These are phyloP conservation scores for Tetramorium bicarinatum DNA, from an alignment of 2,888 invertebrate genomes.

Conservation along the genomic window DNA sequence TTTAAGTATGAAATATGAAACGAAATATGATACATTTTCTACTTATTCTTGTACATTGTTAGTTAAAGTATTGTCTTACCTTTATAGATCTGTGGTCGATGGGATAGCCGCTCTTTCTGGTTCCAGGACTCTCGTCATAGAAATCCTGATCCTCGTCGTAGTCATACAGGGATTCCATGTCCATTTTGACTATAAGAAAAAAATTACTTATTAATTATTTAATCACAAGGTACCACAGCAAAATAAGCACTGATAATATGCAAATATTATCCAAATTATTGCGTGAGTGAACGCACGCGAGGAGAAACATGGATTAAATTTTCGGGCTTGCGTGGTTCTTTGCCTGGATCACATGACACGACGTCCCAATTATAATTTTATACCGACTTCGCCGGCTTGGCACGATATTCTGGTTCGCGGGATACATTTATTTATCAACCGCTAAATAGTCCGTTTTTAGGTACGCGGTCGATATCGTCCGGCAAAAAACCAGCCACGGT, in stretches of 20 bases:
- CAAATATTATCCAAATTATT: conserved; percentile 10
- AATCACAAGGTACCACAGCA: not conserved
- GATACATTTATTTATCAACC: conserved; percentile 57
- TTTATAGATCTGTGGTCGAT: conserved; percentile 84
- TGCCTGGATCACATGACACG: conserved; percentile 34
- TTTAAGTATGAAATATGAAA: not conserved
- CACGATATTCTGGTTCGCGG: conserved; percentile 46
- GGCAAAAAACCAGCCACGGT: conserved; percentile 27
- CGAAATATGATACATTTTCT: not conserved
- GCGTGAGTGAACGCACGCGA: not conserved
- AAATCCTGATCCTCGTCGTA: conserved; percentile 92
- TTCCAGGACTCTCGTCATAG: conserved; percentile 89
- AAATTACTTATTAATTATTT: conserved; percentile 41
- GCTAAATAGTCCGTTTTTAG: conserved; percentile 53
- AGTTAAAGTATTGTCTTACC: conserved; percentile 73
- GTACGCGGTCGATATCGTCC: conserved; percentile 48
- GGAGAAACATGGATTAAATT: conserved; percentile 15
- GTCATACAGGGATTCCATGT: conserved; percentile 87
- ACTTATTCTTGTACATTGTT: not conserved
- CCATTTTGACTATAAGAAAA: conserved; percentile 83
- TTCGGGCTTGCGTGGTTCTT: conserved; percentile 20
- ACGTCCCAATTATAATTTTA: conserved; percentile 56
- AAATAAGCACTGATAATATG: not conserved
- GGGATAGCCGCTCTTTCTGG: conserved; percentile 83
- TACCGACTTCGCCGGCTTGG: conserved; percentile 39